Evolutionary conservation across 2,888 invertebrate species (phyloP).

Genomic region (Polydrusus tereticollis): DNA sequence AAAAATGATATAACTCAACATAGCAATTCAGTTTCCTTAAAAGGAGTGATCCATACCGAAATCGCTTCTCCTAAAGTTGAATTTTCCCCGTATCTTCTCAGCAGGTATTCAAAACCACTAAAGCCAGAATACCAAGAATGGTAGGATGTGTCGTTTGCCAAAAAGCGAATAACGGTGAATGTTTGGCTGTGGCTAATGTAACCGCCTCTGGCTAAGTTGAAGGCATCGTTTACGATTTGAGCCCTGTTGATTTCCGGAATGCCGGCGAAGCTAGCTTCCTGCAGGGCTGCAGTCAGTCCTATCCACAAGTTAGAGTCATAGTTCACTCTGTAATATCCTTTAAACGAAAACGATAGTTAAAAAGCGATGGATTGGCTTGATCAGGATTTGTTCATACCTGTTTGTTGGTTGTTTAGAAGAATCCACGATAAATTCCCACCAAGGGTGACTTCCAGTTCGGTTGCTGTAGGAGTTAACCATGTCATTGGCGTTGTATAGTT

Average conservation of each 20-base stretch:
- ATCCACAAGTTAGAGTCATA: constrained; percentile 78
- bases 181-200: constrained; percentile 69
- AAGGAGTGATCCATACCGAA: constrained; percentile 41
- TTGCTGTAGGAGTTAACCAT: constrained; percentile 59
- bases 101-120: constrained; percentile 52
- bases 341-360: constrained; percentile 48
- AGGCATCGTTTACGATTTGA: constrained; percentile 81
- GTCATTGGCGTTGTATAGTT: constrained; percentile 60
- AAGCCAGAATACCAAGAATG: constrained; percentile 80
- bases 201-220: constrained; percentile 74
- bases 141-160: constrained; percentile 77
- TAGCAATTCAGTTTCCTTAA: not conserved
- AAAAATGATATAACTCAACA: constrained; percentile 12
- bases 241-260: constrained; percentile 80
- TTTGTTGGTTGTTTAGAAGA: constrained; percentile 52
- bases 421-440: constrained; percentile 46
- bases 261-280: constrained; percentile 63
- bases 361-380: not conserved
- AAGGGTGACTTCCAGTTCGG: constrained; percentile 45
- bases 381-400: constrained; percentile 39
- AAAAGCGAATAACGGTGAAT: constrained; percentile 76
- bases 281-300: constrained; percentile 69
- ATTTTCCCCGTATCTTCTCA: constrained; percentile 48
- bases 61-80: constrained; percentile 47
- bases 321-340: constrained; percentile 75